Evolutionary conservation across 2,888 invertebrate species (phyloP).

Genomic region (Hartigia nigra): DNA sequence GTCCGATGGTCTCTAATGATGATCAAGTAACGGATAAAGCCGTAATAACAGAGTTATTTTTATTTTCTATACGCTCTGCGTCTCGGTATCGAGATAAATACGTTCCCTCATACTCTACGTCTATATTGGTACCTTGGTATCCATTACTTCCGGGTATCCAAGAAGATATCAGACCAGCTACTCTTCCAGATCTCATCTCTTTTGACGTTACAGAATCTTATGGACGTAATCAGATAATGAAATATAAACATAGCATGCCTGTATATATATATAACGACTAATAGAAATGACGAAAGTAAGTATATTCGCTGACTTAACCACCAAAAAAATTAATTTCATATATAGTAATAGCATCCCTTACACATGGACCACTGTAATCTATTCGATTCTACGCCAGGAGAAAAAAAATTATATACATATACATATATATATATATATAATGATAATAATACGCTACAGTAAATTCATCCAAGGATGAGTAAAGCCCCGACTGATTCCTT

Average conservation of each 20-base stretch:
- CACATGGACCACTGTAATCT: neutral
- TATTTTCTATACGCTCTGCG: neutral
- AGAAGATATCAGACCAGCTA: neutral
- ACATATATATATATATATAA: too few species aligned
- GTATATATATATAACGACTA: too few species aligned
- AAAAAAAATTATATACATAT: neutral
- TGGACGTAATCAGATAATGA: neutral
- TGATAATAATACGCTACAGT: neutral
- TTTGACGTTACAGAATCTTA: neutral
- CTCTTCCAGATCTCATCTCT: neutral
- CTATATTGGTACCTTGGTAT: neutral
- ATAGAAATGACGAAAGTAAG: neutral
- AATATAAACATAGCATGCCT: too few species aligned
- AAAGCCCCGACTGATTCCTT: neutral
- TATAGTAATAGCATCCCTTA: neutral
- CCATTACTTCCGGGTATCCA: neutral
- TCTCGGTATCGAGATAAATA: neutral
- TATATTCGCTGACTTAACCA: neutral
- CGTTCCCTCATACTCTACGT: neutral
- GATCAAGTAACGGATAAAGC: neutral
- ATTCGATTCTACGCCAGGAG: neutral
- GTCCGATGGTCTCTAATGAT: slow-evolving; percentile 2
- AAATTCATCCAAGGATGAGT: neutral
- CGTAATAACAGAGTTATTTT: slow-evolving; percentile 2
- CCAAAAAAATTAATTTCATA: neutral